Base-by-base conservation (phyloP, 2,113 vertebrate genomes). In the Podarcis cretensis region DNA sequence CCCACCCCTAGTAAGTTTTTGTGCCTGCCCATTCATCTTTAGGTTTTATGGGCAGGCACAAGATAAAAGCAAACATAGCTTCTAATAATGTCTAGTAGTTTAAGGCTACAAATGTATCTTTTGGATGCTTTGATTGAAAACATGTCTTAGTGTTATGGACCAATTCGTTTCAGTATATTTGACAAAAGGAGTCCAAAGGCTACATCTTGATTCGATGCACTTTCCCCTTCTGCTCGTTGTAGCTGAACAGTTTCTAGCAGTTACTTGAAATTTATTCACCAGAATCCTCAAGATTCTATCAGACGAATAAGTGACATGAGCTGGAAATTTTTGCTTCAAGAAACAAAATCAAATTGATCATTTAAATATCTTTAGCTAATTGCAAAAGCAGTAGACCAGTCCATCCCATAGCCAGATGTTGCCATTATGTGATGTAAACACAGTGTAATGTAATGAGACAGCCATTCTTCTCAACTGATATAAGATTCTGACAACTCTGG, bases 331-430 rank as follows among this genome's bases (percentile, higher is more conserved):
- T 73, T 87, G 77, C 66, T 73, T 87, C 77, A 81, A 87, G 78
- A 32, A 87, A 68, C 65, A 87, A 81, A 73, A 73, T 27, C 54
- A 81, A 35, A 87, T 73, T 57, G 77, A 73, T 81, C 68, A 87
- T 87, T 87, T 87, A 57, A 87, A 57, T 73, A 81, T 87, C 71
- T 76, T 66, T 87, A 57, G 69, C 69, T 57, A 73, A 87, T 37
- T 81, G 59, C n/a, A 69, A 81, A 37, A 81, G 43, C 43, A n/a
- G 27, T 87, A n/a, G 21, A 43, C 54, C n/a, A 57, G 66, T 30
- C 78, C 32, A 80, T 73, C 57, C 13, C 78, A 83, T 25, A 79
- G 76, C 37, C 48, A 30, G 32, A 48, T 32, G 65, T 87, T 87
- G 43, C 65, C 66, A 71, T 87, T 69, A 71, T 80, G 78, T 71